Evolutionary conservation across 2,113 vertebrate genomes (phyloP), one percentile per base, ranked within the genome.

Genomic region (Apteryx owenii): DNA sequence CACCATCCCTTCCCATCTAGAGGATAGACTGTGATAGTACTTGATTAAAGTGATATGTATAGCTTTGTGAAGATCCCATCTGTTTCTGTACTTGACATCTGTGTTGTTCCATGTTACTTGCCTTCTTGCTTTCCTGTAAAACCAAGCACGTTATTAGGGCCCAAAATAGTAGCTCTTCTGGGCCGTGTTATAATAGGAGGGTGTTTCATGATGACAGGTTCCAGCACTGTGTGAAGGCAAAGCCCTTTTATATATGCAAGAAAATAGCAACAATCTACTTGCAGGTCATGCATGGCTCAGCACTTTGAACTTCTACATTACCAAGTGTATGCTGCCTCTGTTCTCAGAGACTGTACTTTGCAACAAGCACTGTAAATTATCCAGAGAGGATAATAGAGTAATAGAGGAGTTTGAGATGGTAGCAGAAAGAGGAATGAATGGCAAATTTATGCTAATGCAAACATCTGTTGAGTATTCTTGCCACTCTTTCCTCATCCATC

Each of bases 11-110:
- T 94, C 83, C 95, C 65, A 20, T 92, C 84, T 93, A 2, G 1
- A 94, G 93, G 92, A 95, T 92, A 80, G 85, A 73, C 81, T 96
- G 64, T 96, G 93, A 93, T 93, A 92, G 92, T 89, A 65, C 85
- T 95, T 89, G 56, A 92, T 91, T 93, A 91, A 94, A 68, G 72
- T 88, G 96, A 92, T 94, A 91, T 96, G 94, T 89, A 89, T 60
- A 95, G 94, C 72, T 93, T 89, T 91, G 88, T 91, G 93, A 94
- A 77, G 64, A 90, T 95, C 85, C 97, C 96, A 96, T 96, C 94
- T 97, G 97, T 93, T 97, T 91, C 94, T 72, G 28, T 88, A 31
- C 79, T 90, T 96, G 91, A 91, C 97, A 95, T 94, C 94, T 96
- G 95, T 80, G 53, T 91, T 90, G 88, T 94, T 95, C 91, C 28